Conservation (phyloP, 2,113 vertebrate species). For the Burhinus oedicnemus region DNA sequence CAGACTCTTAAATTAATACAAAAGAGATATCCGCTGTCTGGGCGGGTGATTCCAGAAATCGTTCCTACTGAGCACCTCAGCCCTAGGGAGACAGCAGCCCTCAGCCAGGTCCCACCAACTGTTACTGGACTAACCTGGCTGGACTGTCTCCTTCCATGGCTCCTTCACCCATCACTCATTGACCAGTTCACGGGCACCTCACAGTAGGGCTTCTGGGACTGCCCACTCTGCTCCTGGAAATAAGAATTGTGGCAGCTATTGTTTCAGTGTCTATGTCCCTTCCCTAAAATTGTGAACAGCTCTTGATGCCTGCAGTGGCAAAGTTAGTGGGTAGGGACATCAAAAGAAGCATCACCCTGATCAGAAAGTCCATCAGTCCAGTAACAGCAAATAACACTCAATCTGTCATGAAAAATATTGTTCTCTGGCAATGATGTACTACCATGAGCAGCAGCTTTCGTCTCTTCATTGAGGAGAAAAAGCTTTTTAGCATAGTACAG, state of each 20-base stretch:
- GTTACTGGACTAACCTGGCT: neutral
- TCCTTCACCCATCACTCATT: neutral
- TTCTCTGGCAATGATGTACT: neutral
- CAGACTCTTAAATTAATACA: neutral
- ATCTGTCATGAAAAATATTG: neutral
- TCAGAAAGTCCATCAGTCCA: neutral
- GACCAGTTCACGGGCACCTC: neutral
- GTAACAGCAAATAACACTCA: neutral
- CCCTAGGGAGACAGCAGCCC: neutral
- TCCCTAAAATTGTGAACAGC: neutral
- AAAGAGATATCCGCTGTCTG: neutral
- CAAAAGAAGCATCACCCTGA: neutral
- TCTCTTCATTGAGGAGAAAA: neutral
- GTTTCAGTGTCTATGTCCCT: fast-evolving
- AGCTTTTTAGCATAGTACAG: neutral
- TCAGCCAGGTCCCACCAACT: fast-evolving
- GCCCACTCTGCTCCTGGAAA: neutral
- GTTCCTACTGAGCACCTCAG: neutral
- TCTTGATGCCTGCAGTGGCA: neutral
- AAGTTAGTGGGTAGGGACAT: neutral
- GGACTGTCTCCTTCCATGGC: neutral
- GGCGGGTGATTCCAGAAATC: neutral
- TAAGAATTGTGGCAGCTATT: neutral
- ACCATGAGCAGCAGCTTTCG: neutral
- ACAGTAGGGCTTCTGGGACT: neutral